These are phyloP conservation scores for Eublepharis macularius DNA, from an alignment of 2,113 vertebrate genomes.

Conservation along the genomic window DNA sequence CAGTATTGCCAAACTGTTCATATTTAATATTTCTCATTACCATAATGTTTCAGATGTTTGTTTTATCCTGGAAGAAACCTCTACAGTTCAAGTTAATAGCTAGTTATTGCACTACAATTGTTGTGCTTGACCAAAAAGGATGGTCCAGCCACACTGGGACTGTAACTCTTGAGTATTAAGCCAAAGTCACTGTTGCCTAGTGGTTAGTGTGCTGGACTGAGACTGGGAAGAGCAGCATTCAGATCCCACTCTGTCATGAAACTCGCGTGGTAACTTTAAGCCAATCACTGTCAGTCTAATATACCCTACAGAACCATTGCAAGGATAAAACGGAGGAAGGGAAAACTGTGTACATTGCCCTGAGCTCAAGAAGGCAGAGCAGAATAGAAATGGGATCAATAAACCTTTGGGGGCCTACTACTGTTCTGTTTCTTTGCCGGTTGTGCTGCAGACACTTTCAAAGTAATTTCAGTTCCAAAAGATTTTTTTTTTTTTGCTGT, in stretches of 20 bases:
- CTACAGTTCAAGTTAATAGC: background rate
- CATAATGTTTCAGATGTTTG: background rate
- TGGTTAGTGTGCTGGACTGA: too few relatives aligned
- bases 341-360: too few relatives aligned
- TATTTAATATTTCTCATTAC: background rate
- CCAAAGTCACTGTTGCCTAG: too few relatives aligned
- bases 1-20: background rate
- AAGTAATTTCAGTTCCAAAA: slow-evolving; percentile 34
- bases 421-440: slow-evolving; percentile 1
- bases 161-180: background rate
- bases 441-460: slow-evolving; percentile 7
- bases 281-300: too few relatives aligned
- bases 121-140: background rate
- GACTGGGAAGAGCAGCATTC: too few relatives aligned
- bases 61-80: background rate
- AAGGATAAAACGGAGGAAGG: too few relatives aligned
- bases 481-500: background rate
- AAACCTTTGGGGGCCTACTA: background rate
- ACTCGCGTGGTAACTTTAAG: too few relatives aligned
- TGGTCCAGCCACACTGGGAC: background rate
- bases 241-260: too few relatives aligned
- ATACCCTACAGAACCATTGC: too few relatives aligned
- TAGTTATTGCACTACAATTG: slow-evolving; percentile 1
- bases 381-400: too few relatives aligned
- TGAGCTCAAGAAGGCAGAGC: too few relatives aligned